Evolutionary conservation across 2,113 vertebrate species (phyloP).

Genomic region (Cyanoderma ruficeps): DNA sequence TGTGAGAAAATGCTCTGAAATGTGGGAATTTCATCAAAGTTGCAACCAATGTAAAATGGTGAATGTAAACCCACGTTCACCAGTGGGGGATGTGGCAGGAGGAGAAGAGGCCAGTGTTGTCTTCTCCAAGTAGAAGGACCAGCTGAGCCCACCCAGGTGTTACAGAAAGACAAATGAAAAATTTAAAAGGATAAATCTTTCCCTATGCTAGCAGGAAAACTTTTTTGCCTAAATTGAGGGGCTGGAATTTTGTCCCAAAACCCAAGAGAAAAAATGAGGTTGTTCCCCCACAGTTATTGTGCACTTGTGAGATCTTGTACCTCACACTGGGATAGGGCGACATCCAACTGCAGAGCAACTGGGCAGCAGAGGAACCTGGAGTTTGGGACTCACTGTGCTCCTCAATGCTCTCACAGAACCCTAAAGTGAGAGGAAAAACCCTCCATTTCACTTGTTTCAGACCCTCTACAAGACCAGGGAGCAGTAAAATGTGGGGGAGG

Average conservation of each 20-base stretch:
- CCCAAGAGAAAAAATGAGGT: background rate
- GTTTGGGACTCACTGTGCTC: background rate
- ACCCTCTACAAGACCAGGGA: background rate
- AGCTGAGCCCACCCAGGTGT: background rate
- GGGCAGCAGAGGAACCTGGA: background rate
- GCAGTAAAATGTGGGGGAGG: background rate
- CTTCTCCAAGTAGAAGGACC: background rate
- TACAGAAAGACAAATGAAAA: background rate
- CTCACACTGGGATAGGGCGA: background rate
- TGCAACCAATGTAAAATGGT: background rate
- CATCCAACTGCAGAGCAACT: background rate
- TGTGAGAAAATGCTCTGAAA: background rate
- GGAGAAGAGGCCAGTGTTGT: background rate
- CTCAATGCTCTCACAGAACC: background rate
- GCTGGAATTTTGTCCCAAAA: background rate
- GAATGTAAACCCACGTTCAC: background rate
- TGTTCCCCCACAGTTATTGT: too few relatives aligned
- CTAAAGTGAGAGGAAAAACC: background rate
- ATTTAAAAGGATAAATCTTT: background rate
- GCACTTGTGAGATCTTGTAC: background rate
- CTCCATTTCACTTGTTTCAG: background rate
- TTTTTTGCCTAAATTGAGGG: background rate
- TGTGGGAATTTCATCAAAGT: background rate
- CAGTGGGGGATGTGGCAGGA: background rate
- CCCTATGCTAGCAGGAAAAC: background rate